Conservation (phyloP, 2,797 vertebrate genomes). For the Phoxinus dragarum region DNA sequence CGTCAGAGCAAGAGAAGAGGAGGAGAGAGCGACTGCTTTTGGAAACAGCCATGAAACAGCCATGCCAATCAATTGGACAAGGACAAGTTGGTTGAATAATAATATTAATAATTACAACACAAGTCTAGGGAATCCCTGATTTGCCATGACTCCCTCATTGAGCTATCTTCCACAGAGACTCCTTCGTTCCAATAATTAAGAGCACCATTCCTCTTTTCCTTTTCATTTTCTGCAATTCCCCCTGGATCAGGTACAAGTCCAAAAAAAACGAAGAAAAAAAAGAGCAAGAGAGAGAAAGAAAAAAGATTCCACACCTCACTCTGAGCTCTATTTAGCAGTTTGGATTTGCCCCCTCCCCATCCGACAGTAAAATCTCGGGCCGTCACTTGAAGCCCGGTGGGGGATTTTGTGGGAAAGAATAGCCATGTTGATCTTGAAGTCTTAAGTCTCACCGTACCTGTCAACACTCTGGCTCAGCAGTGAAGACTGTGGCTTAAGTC, state of each 20-base stretch:
- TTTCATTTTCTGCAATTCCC: not conserved
- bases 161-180: slow-evolving; percentile 62
- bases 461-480: slow-evolving; percentile 75
- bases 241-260: slow-evolving; percentile 47
- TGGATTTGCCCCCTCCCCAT: slow-evolving; percentile 54
- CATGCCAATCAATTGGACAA: slow-evolving; percentile 75
- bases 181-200: slow-evolving; percentile 62
- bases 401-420: slow-evolving; percentile 77
- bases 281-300: not conserved
- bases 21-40: slow-evolving; percentile 53
- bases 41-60: slow-evolving; percentile 70
- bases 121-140: slow-evolving; percentile 69
- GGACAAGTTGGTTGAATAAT: slow-evolving; percentile 72
- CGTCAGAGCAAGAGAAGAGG: slow-evolving; percentile 49
- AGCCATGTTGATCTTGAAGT: slow-evolving; percentile 75
- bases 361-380: slow-evolving; percentile 63
- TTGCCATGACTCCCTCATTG: slow-evolving; percentile 66
- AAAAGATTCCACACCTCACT: slow-evolving; percentile 42
- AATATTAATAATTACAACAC: slow-evolving; percentile 74
- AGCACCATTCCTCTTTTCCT: slow-evolving; percentile 24
- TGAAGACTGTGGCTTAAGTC: slow-evolving; percentile 78
- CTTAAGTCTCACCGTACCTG: slow-evolving; percentile 80
- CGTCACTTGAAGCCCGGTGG: slow-evolving; percentile 55
- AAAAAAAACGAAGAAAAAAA: not conserved
- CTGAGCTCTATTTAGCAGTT: slow-evolving; percentile 55